Evolutionary conservation across 2,797 vertebrate species (phyloP).

Genomic region (Valencia hispanica): DNA sequence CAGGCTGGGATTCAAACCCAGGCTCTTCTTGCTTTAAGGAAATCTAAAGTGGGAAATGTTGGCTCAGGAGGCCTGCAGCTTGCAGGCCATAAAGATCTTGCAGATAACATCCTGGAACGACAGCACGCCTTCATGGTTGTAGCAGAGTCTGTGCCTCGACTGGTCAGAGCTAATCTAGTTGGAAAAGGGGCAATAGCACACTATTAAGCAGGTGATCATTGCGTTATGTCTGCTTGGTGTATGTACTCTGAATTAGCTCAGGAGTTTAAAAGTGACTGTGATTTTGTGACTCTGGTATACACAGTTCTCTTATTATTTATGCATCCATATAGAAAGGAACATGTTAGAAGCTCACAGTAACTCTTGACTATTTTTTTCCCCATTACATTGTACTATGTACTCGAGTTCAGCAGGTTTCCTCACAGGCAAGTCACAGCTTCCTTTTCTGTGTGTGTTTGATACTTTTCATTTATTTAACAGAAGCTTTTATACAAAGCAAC

Average conservation of each 20-base stretch:
- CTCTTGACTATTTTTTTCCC: not conserved
- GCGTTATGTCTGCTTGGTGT: no score
- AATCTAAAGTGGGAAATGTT: no score
- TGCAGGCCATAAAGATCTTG: no score
- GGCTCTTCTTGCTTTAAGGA: no score
- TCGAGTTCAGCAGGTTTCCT: not conserved
- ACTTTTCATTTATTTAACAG: not conserved
- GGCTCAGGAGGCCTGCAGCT: no score
- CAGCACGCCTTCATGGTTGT: no score
- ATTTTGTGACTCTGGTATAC: not conserved
- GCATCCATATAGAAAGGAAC: not conserved
- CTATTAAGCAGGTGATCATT: no score
- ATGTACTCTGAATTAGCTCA: no score
- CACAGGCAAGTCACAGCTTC: not conserved
- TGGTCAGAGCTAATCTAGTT: not conserved
- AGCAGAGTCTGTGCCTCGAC: not conserved
- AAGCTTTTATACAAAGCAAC: not conserved
- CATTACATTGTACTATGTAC: not conserved
- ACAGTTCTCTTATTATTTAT: not conserved
- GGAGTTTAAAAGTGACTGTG: no score
- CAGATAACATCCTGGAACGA: no score
- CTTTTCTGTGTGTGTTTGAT: not conserved
- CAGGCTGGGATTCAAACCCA: no score
- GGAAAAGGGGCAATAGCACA: no score
- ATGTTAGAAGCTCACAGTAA: not conserved